Percentiles rank a stretch among this genome's conserved stretches.
Conservation (phyloP, 1,140 invertebrate genomes). For the Bombus sibiricus region DNA sequence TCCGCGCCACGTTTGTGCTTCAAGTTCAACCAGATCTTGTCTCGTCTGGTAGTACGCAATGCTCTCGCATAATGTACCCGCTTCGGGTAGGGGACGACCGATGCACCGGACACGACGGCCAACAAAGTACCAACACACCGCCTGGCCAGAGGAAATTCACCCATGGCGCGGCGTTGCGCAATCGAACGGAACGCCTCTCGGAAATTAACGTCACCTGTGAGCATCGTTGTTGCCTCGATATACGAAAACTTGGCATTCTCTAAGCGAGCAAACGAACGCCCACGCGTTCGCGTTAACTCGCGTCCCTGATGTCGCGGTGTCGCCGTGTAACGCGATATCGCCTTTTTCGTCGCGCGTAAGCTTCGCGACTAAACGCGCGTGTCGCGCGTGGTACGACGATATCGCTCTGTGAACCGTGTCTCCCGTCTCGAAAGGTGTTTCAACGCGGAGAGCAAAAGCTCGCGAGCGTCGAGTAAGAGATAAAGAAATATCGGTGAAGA, state of each 20-base stretch:
- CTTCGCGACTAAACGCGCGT: neutral
- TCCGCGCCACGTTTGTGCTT: constrained; percentile 3
- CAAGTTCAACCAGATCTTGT: constrained; percentile 47
- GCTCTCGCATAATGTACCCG: constrained; percentile 30
- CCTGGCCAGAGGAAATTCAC: neutral
- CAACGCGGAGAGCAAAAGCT: neutral
- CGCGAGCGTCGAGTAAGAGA: constrained; percentile 41
- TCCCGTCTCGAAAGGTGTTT: neutral
- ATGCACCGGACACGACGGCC: neutral
- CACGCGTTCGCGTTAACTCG: too few relatives aligned
- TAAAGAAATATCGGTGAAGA: constrained; percentile 61
- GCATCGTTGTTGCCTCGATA: neutral
- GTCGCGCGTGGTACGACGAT: too few relatives aligned
- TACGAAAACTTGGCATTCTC: too few relatives aligned
- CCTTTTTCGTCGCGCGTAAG: too few relatives aligned
- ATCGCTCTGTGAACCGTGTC: too few relatives aligned
- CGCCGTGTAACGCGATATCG: too few relatives aligned
- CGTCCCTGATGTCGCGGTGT: too few relatives aligned
- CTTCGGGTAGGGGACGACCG: neutral
- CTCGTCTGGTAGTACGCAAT: constrained; percentile 33
- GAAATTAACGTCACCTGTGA: neutral
- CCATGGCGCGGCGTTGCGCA: neutral
- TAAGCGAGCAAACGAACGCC: too few relatives aligned
- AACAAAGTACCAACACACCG: neutral
- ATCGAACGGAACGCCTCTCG: neutral